Conservation (phyloP, 2,113 vertebrate genomes). For the Nettapus auritus region DNA sequence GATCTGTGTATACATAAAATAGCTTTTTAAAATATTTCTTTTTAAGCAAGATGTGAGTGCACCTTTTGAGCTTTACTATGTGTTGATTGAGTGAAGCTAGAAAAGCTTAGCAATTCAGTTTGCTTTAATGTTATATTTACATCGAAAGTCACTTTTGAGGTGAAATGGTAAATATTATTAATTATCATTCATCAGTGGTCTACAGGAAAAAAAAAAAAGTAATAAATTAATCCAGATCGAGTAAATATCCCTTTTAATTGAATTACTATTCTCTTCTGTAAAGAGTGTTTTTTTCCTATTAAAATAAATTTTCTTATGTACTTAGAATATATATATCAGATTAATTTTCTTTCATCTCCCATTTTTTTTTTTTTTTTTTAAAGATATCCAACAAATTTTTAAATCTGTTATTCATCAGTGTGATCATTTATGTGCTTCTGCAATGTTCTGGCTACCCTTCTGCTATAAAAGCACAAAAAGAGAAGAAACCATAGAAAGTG, state of each 20-base stretch:
- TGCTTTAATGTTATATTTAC: neutral
- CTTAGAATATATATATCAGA: neutral
- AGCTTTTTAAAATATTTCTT: neutral
- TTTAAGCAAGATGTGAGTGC: neutral
- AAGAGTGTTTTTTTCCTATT: neutral
- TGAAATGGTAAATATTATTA: neutral
- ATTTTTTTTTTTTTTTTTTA: too few relatives aligned
- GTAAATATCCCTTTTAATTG: neutral
- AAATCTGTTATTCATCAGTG: neutral
- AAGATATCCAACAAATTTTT: neutral
- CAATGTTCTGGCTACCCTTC: neutral
- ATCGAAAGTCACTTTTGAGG: neutral
- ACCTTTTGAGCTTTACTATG: neutral
- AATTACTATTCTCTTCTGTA: neutral
- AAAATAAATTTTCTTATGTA: neutral
- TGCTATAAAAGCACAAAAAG: neutral
- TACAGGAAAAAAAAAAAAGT: neutral
- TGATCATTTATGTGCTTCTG: neutral
- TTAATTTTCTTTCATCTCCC: too few relatives aligned
- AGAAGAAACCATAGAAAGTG: neutral
- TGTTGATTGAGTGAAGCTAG: neutral
- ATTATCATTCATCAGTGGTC: neutral
- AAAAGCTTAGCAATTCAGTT: neutral
- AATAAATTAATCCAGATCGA: neutral
- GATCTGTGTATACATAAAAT: neutral